These are phyloP conservation scores for Sternotherus odoratus DNA, from an alignment of 2,797 vertebrate genomes.

Conservation along the genomic window DNA sequence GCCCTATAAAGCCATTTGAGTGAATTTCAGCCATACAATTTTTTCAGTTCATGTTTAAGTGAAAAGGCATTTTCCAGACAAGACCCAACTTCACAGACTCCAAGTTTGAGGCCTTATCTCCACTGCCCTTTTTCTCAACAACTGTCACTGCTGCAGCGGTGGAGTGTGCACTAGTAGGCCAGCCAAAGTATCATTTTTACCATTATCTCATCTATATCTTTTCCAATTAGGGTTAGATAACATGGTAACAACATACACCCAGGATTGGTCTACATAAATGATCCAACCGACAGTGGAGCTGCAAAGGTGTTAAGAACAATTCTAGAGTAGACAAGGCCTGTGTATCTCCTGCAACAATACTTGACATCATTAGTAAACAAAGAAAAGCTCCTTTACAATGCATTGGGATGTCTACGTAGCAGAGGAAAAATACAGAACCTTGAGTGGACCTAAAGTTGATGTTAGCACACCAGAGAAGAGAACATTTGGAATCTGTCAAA, in stretches of 20 bases:
- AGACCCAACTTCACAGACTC: background rate
- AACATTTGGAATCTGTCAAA: background rate
- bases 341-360: background rate
- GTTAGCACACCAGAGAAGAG: background rate
- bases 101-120: too few relatives aligned
- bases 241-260: background rate
- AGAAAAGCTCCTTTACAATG: background rate
- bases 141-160: background rate
- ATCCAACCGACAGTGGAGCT: background rate
- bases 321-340: background rate
- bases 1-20: background rate
- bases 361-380: rapidly evolving
- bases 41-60: background rate
- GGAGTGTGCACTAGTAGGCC: rapidly evolving
- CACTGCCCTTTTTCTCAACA: background rate
- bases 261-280: background rate
- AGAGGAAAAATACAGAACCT: background rate
- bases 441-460: background rate
- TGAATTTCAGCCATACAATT: background rate
- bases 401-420: background rate
- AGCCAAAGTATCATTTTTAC: background rate
- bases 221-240: background rate
- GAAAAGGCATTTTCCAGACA: background rate
- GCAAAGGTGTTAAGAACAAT: background rate
- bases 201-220: background rate